A percentile compares a stretch with the other conserved stretches of the same genome.
These are phyloP conservation scores for Nebria brevicollis DNA, from an alignment of 2,888 invertebrate species.

Conservation along the genomic window DNA sequence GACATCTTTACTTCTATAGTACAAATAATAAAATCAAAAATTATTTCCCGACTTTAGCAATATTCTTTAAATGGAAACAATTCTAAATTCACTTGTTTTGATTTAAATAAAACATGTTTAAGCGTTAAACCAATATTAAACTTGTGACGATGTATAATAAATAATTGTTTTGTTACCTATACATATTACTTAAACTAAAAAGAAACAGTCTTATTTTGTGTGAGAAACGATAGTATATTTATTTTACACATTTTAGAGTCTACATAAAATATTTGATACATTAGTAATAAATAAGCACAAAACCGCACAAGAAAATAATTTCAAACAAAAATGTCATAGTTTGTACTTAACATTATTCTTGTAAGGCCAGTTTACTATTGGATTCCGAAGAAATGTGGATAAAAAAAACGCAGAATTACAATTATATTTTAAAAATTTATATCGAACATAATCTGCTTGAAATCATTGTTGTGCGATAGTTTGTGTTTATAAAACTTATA, in stretches of 20 bases:
- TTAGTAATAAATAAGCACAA: constrained; percentile 2
- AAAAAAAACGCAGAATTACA: background rate
- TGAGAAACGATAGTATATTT: background rate
- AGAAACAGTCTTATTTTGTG: background rate
- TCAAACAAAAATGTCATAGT: constrained; percentile 12
- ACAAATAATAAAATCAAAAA: too few species aligned
- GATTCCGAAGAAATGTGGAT: background rate
- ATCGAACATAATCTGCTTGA: background rate
- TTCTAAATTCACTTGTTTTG: too few species aligned
- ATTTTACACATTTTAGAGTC: background rate
- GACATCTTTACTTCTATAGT: too few species aligned
- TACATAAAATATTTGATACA: background rate
- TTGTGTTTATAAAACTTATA: background rate
- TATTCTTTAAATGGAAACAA: too few species aligned
- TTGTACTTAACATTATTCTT: constrained; percentile 39
- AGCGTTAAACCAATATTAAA: too few species aligned
- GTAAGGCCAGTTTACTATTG: constrained; percentile 15
- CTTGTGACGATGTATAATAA: background rate
- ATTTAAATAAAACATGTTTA: too few species aligned
- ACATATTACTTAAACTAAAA: background rate
- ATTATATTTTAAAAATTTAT: background rate
- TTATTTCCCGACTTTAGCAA: too few species aligned
- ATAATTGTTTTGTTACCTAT: background rate
- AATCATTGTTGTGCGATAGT: background rate
- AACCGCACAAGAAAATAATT: constrained; percentile 20